Conservation (phyloP, 2,113 vertebrate species). For the Gallinago paraguaiae region DNA sequence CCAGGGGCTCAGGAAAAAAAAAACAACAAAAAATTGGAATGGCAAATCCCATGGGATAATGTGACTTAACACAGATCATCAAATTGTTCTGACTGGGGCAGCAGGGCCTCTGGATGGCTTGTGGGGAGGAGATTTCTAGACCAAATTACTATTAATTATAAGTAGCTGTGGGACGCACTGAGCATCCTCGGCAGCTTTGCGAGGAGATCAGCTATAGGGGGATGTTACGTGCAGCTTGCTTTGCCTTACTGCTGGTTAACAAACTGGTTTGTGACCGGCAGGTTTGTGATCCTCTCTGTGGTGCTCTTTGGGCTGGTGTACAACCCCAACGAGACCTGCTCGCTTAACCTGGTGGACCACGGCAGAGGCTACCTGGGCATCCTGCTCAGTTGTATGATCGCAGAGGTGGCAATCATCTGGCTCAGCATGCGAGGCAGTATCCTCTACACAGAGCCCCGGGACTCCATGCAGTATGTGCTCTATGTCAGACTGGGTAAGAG, state of each 20-base stretch:
- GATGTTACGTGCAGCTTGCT: neutral
- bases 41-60: neutral
- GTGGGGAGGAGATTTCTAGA: neutral
- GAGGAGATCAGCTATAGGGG: neutral
- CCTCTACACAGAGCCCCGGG: constrained; percentile 96
- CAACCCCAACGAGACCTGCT: constrained; percentile 90
- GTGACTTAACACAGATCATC: neutral
- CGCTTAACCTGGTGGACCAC: constrained; percentile 95
- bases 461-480: constrained; percentile 98
- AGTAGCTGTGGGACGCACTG: neutral
- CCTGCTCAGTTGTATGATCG: constrained; percentile 96
- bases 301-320: constrained; percentile 96
- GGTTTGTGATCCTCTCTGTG: constrained; percentile 97
- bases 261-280: constrained; percentile 59
- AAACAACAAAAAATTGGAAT: neutral
- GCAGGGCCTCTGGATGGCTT: neutral
- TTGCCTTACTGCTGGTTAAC: neutral
- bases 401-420: constrained; percentile 99
- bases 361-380: constrained; percentile 97
- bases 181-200: neutral
- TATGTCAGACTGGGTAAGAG: constrained; percentile 96
- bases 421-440: constrained; percentile 99
- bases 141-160: neutral
- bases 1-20: neutral
- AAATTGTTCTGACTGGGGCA: neutral